phyloP scores from a whole-genome alignment of 2,888 invertebrate species.

The Pteria penguin region DNA sequence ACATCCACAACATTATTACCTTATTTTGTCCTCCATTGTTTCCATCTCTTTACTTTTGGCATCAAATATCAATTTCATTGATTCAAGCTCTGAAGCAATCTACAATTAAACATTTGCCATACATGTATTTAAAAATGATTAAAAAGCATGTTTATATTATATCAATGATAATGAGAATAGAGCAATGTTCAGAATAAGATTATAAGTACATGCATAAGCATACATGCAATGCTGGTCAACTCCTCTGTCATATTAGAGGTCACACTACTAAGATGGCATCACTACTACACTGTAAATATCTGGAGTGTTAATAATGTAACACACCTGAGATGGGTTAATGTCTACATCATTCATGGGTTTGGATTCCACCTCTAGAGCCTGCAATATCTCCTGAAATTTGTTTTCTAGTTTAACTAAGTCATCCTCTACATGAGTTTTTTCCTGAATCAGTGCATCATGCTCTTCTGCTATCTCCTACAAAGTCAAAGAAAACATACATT shows the following conservation, averaged over 20 bases:
- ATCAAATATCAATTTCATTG: constrained; percentile 64
- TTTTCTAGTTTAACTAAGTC: constrained; percentile 67
- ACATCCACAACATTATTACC: constrained; percentile 54
- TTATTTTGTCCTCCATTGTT: constrained; percentile 66
- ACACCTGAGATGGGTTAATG: neutral
- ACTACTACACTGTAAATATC: no score
- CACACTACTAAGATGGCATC: no score
- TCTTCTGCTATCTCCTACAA: constrained; percentile 66
- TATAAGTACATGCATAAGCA: no score
- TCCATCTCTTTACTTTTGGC: constrained; percentile 71
- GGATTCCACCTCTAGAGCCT: constrained; percentile 66
- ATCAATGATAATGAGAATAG: no score
- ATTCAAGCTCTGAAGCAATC: constrained; percentile 69
- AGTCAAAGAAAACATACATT: neutral
- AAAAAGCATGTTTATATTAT: no score
- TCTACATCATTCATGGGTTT: neutral
- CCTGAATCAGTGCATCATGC: constrained; percentile 59
- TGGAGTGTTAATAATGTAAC: no score
- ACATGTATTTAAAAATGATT: no score
- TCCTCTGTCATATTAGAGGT: no score
- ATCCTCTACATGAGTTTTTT: constrained; percentile 61
- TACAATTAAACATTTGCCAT: no score
- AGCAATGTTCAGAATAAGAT: no score
- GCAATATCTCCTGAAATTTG: constrained; percentile 67
- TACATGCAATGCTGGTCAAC: no score